These are phyloP conservation scores for Eolophus roseicapilla DNA, from an alignment of 2,113 vertebrate genomes.

Conservation along the genomic window DNA sequence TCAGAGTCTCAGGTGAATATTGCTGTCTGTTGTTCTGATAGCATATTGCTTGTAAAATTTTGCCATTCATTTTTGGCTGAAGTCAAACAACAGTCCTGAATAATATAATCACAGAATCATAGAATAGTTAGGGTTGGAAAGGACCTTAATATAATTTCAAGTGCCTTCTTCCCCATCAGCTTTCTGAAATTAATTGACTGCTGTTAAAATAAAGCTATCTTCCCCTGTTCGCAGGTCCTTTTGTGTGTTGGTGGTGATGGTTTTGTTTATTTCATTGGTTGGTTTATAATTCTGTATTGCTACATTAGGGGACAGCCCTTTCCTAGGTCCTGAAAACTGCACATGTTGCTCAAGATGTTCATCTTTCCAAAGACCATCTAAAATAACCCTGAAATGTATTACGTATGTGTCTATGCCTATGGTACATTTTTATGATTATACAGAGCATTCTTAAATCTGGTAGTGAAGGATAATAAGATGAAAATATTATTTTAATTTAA, in stretches of 20 bases:
- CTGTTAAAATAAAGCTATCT: not conserved
- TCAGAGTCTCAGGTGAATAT: not conserved
- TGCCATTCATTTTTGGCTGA: not conserved
- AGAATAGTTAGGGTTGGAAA: no score
- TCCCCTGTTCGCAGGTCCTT: not conserved
- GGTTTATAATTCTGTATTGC: not conserved
- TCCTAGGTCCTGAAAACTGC: not conserved
- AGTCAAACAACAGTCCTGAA: not conserved
- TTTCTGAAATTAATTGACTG: not conserved
- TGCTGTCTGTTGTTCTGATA: not conserved
- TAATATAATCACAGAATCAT: not conserved
- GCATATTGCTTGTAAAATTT: not conserved
- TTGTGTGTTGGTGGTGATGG: not conserved
- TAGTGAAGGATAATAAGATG: not conserved
- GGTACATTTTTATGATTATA: not conserved
- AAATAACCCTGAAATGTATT: not conserved
- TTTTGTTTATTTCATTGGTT: not conserved
- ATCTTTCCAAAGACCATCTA: not conserved
- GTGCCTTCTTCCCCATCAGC: not conserved
- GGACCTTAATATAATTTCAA: not conserved
- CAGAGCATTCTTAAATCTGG: not conserved
- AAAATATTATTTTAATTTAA: not conserved
- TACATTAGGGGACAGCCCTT: not conserved
- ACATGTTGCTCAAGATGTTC: not conserved
- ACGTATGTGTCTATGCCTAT: not conserved